These are phyloP conservation scores for Nomada ruficornis DNA, from an alignment of 2,888 invertebrate species.

Conservation along the genomic window DNA sequence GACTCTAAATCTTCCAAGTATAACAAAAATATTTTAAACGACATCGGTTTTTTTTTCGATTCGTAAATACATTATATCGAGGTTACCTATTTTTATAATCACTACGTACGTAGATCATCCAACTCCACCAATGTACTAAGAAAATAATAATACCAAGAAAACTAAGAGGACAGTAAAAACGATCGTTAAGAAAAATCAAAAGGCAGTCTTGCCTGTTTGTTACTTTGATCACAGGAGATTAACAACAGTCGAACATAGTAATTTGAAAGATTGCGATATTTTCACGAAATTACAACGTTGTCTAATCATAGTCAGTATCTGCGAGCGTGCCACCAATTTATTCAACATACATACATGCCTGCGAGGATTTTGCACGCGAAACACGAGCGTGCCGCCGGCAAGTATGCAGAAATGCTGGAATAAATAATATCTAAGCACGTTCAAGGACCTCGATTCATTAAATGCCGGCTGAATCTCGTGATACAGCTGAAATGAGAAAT, in stretches of 20 bases:
- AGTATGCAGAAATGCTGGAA: constrained; percentile 46
- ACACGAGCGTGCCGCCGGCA: constrained; percentile 30
- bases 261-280: constrained; percentile 12
- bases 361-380: constrained; percentile 23
- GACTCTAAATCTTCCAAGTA: too few relatives aligned
- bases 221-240: neutral
- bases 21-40: too few relatives aligned
- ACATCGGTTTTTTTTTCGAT: too few relatives aligned
- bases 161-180: too few relatives aligned
- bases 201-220: neutral
- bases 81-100: too few relatives aligned
- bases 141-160: neutral
- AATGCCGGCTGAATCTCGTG: constrained; percentile 69
- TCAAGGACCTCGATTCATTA: constrained; percentile 67
- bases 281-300: constrained; percentile 26
- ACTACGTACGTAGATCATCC: too few relatives aligned
- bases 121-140: neutral
- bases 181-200: neutral
- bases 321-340: constrained; percentile 33
- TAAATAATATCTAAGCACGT: constrained; percentile 69
- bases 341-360: constrained; percentile 3
- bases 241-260: neutral
- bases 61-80: too few relatives aligned
- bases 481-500: constrained; percentile 70
- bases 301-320: constrained; percentile 18